A percentile compares a stretch with the other conserved stretches of the same genome.
Conservation (phyloP, 2,113 vertebrate species). For the Haplotaxodon microlepis region DNA sequence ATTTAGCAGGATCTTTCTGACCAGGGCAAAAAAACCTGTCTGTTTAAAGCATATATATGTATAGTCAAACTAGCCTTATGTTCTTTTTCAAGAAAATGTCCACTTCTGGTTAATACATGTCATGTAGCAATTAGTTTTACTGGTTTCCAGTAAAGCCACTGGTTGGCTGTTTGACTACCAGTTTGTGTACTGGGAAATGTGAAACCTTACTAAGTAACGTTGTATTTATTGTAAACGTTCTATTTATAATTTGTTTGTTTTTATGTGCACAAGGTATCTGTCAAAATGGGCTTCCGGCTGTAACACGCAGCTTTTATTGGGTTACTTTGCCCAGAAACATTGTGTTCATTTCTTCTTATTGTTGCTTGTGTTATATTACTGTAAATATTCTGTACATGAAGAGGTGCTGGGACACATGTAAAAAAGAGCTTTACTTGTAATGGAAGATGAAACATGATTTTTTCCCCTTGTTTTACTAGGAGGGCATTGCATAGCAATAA, state of each 20-base stretch:
- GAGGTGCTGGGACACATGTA: not conserved
- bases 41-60: not conserved
- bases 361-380: constrained; percentile 22
- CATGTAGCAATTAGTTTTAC: constrained; percentile 27
- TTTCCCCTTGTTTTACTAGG: constrained; percentile 24
- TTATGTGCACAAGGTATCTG: constrained; percentile 13
- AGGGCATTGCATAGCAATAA: constrained; percentile 56
- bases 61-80: constrained; percentile 27
- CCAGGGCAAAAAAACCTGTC: not conserved
- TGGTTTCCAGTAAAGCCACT: constrained; percentile 52
- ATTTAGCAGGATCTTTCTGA: not conserved
- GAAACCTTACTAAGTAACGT: constrained; percentile 10
- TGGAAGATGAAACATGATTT: not conserved
- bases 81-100: not conserved
- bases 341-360: constrained; percentile 36
- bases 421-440: constrained; percentile 31
- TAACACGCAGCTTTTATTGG: constrained; percentile 9
- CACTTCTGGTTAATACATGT: constrained; percentile 54
- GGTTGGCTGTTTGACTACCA: constrained; percentile 44
- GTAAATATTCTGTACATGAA: constrained; percentile 46
- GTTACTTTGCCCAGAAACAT: constrained; percentile 15
- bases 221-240: constrained; percentile 54
- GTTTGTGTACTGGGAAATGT: constrained; percentile 28
- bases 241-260: constrained; percentile 26
- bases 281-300: constrained; percentile 58